Evolutionary conservation across 92 coral and sea anemone genomes (phyloP).

Genomic region (Bergia puertoricense): DNA sequence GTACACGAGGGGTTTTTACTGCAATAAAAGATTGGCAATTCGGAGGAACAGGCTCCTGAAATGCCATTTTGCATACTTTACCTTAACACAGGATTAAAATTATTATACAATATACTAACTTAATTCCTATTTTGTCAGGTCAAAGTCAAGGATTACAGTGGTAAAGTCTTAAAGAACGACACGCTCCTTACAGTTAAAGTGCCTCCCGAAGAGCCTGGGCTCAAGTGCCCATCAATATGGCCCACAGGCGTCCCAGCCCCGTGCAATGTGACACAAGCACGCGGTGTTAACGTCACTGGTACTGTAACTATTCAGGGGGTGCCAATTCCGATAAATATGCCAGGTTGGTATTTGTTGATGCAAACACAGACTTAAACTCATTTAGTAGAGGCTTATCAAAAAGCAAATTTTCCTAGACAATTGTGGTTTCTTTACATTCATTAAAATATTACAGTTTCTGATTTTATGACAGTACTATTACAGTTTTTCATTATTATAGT

Average conservation of each 20-base stretch:
- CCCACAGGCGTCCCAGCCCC: conserved; percentile 14
- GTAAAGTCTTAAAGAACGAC: neutral
- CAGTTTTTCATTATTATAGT: no score
- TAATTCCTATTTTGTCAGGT: neutral
- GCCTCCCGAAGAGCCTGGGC: neutral
- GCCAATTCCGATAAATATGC: neutral
- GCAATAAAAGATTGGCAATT: no score
- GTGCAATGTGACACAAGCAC: neutral
- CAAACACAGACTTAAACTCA: neutral
- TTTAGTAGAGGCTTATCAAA: no score
- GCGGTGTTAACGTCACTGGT: conserved; percentile 22
- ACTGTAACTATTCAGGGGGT: neutral
- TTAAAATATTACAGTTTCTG: no score
- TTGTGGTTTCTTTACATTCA: no score
- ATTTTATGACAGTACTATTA: no score
- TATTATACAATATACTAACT: neutral
- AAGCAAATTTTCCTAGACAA: no score
- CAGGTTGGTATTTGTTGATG: conserved; percentile 1
- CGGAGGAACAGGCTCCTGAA: no score
- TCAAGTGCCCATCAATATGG: conserved; percentile 26
- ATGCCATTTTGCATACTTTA: neutral
- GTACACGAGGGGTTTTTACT: neutral
- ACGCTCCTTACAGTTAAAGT: neutral
- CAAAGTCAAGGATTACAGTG: conserved; percentile 10
- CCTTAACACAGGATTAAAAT: no score